Percentiles rank a stretch among this genome's conserved stretches.
Evolutionary conservation across 2,113 vertebrate species (phyloP).

Genomic region (Numenius arquata): DNA sequence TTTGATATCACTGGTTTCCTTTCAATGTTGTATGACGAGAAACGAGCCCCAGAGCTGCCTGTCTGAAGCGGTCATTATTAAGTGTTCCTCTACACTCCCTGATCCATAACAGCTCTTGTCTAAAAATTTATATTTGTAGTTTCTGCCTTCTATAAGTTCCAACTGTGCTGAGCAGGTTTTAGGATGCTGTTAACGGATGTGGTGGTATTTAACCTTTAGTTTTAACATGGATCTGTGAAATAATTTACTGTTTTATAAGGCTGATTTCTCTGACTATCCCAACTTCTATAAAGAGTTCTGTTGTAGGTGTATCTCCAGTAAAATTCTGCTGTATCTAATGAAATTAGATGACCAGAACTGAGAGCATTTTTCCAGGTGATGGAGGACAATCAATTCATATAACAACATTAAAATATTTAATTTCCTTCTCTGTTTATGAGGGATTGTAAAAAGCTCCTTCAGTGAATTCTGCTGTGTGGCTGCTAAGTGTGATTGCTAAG

Average conservation of each 20-base stretch:
- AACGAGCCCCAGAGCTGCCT: neutral
- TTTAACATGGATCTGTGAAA: neutral
- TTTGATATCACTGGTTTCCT: neutral
- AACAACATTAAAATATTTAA: conserved; percentile 23
- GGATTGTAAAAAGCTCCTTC: neutral
- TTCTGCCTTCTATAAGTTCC: neutral
- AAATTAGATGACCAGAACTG: neutral
- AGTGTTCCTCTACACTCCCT: neutral
- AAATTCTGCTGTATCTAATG: neutral
- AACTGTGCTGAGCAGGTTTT: neutral
- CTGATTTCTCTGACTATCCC: neutral
- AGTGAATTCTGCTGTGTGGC: neutral
- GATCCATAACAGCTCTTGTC: neutral
- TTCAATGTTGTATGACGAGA: neutral
- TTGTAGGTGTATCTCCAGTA: neutral
- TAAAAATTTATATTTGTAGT: neutral
- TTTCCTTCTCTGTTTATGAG: conserved; percentile 1
- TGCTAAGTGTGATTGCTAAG: neutral
- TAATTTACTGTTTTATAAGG: neutral
- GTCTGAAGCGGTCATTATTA: neutral
- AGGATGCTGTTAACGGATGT: neutral
- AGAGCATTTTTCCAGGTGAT: neutral
- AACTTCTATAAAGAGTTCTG: neutral
- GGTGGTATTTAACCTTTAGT: neutral
- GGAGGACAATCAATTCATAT: neutral